phyloP scores from a whole-genome alignment of 2,113 vertebrate genomes.

The Bubo bubo region DNA sequence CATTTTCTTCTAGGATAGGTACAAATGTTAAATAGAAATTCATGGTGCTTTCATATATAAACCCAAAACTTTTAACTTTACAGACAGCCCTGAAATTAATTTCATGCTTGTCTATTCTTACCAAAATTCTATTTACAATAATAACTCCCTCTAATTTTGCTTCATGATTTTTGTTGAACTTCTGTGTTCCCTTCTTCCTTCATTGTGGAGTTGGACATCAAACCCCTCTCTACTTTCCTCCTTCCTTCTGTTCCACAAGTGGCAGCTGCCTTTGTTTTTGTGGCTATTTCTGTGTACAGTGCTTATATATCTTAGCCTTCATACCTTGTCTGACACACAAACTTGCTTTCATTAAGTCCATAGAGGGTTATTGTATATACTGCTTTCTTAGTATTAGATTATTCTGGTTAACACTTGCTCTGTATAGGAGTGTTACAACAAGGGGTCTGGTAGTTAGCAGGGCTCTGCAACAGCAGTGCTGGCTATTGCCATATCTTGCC shows the following conservation, averaged over 20 bases:
- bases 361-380: background rate
- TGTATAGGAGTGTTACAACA: accelerated
- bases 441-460: background rate
- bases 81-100: background rate
- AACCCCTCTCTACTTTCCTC: background rate
- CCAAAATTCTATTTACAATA: background rate
- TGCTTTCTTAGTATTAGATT: background rate
- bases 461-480: background rate
- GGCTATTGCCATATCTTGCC: background rate
- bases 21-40: background rate
- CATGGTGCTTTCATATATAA: background rate
- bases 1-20: background rate
- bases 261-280: background rate
- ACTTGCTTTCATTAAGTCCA: background rate
- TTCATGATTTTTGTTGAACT: background rate
- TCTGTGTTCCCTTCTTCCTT: background rate
- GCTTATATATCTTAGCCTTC: background rate
- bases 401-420: background rate
- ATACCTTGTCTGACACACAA: background rate
- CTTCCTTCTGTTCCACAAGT: background rate
- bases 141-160: background rate
- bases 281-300: background rate
- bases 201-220: background rate
- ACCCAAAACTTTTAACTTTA: background rate
- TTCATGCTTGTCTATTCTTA: background rate